Conservation (phyloP, 2,888 invertebrate genomes). For the Cyclophora albipunctata region DNA sequence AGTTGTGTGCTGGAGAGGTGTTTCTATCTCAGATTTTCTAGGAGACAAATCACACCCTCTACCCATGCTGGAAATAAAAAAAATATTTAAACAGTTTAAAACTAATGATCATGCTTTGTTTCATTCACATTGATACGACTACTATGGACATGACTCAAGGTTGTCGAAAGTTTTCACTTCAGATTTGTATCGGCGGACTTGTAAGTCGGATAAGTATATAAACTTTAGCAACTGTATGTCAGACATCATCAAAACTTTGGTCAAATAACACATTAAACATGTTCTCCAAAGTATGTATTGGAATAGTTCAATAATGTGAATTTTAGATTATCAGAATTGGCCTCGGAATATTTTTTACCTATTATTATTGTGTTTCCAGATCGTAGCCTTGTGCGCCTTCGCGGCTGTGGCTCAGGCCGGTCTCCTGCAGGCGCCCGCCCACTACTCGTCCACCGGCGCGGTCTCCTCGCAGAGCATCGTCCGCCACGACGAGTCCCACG, state of each 20-base stretch:
- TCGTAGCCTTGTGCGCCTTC: conserved; percentile 37
- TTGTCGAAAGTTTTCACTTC: too few relatives aligned
- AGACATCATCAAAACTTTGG: conserved; percentile 29
- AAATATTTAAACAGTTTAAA: too few relatives aligned
- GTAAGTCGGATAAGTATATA: conserved; percentile 5
- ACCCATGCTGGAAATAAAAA: too few relatives aligned
- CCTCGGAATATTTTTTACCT: neutral
- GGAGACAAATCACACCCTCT: too few relatives aligned
- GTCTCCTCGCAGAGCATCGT: conserved; percentile 55
- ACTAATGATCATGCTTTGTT: too few relatives aligned
- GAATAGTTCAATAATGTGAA: neutral
- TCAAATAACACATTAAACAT: conserved; percentile 32
- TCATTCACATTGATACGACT: too few relatives aligned
- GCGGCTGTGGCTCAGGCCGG: conserved; percentile 35
- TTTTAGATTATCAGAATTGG: too few relatives aligned
- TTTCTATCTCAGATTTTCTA: too few relatives aligned
- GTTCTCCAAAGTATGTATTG: conserved; percentile 47
- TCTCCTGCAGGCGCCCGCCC: conserved; percentile 37
- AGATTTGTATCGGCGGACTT: too few relatives aligned
- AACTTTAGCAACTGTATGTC: neutral
- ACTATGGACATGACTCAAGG: too few relatives aligned
- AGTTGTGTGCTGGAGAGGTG: too few relatives aligned
- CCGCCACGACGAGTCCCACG: conserved; percentile 47
- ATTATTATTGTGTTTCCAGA: conserved; percentile 23
- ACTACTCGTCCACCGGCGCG: conserved; percentile 42